Evolutionary conservation across 2,113 vertebrate genomes (phyloP).

Genomic region (Amblyopsis rosae): DNA sequence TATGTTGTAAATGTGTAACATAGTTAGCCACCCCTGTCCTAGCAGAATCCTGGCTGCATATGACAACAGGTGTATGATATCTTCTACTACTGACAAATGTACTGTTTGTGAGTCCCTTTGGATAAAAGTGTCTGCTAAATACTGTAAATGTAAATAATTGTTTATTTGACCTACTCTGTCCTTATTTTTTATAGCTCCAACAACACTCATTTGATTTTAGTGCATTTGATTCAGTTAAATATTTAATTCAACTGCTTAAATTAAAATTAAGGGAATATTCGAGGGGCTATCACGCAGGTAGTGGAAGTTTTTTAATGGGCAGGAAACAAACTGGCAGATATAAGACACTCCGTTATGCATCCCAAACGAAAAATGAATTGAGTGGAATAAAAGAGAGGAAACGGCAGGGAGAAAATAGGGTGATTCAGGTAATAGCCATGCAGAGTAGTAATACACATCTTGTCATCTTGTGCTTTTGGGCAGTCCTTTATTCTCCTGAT

Average conservation of each 20-base stretch:
- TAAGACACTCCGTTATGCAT: conserved; percentile 58
- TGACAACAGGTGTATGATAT: too few relatives aligned
- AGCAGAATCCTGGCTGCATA: too few relatives aligned
- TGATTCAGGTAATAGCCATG: conserved; percentile 65
- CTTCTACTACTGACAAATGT: too few relatives aligned
- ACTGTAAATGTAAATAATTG: too few relatives aligned
- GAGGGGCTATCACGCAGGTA: conserved; percentile 25
- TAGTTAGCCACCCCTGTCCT: too few relatives aligned
- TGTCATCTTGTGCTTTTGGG: conserved; percentile 42
- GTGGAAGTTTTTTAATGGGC: conserved; percentile 65
- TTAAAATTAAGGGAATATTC: conserved; percentile 20
- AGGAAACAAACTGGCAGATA: conserved; percentile 71
- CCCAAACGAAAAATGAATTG: conserved; percentile 49
- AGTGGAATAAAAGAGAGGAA: conserved; percentile 28
- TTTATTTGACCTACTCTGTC: too few relatives aligned
- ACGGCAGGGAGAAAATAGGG: conserved; percentile 6
- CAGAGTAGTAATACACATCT: conserved; percentile 57
- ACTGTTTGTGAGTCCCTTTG: too few relatives aligned
- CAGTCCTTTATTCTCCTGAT: conserved; percentile 10
- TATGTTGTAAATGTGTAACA: too few relatives aligned
- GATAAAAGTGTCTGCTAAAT: too few relatives aligned
- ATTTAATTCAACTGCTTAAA: neutral
- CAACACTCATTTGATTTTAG: neutral
- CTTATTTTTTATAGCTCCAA: too few relatives aligned
- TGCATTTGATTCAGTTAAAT: neutral